Evolutionary conservation across 2,797 vertebrate species (phyloP).

Genomic region (Allobates femoralis): DNA sequence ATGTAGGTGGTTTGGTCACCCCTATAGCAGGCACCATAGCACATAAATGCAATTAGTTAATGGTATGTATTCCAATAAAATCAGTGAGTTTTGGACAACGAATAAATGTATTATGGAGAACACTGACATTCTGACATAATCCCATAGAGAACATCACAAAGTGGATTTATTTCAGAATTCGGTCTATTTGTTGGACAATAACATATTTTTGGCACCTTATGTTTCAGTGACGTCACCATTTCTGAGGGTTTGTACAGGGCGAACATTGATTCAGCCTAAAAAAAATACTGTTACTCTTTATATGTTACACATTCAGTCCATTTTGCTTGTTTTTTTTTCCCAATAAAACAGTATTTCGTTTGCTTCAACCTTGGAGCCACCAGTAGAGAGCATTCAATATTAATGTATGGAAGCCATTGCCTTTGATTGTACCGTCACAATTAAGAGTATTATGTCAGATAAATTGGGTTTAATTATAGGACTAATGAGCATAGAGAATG

Average conservation of each 20-base stretch:
- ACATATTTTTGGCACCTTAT: neutral
- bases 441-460: constrained; percentile 42
- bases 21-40: too few species aligned
- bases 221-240: neutral
- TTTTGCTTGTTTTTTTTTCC: neutral
- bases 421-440: constrained; percentile 21
- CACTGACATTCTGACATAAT: too few species aligned
- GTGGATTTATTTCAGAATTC: too few species aligned
- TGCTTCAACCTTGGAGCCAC: neutral
- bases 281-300: constrained; percentile 9
- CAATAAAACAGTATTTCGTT: neutral
- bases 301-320: neutral
- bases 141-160: too few species aligned
- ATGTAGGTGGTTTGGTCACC: too few species aligned
- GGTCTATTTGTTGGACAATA: neutral
- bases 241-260: neutral
- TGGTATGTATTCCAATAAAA: too few species aligned
- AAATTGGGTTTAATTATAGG: constrained; percentile 51
- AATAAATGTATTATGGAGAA: too few species aligned
- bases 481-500: constrained; percentile 39
- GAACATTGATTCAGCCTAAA: neutral
- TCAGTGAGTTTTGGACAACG: too few species aligned
- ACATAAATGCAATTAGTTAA: too few species aligned
- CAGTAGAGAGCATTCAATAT: constrained; percentile 9
- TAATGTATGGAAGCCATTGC: constrained; percentile 18